Percentiles rank a stretch among this genome's conserved stretches.
Conservation (phyloP, 2,113 vertebrate species). For the Ciconia boyciana region DNA sequence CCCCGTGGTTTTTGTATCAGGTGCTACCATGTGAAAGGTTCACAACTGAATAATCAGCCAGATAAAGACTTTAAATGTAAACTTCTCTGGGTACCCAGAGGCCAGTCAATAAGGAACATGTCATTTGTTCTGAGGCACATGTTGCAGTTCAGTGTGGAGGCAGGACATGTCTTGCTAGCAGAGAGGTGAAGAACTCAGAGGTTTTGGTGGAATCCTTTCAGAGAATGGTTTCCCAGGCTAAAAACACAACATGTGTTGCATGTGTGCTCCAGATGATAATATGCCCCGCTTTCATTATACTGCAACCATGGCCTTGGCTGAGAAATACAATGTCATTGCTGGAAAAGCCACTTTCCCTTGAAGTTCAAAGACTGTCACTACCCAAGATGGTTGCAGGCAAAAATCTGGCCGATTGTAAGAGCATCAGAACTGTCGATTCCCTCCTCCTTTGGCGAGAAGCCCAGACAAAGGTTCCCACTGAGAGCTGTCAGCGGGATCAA, state of each 20-base stretch:
- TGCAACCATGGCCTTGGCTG: slow-evolving; percentile 43
- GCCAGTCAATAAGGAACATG: background rate
- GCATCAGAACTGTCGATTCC: slow-evolving; percentile 55
- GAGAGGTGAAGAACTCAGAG: background rate
- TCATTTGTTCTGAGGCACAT: background rate
- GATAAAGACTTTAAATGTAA: background rate
- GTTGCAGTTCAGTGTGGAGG: background rate
- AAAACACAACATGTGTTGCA: slow-evolving; percentile 37
- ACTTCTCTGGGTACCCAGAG: background rate
- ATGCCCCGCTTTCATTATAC: slow-evolving; percentile 34
- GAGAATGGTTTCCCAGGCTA: slow-evolving; percentile 51
- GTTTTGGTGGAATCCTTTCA: slow-evolving; percentile 51
- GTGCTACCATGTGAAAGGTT: background rate
- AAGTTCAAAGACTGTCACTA: slow-evolving; percentile 62
- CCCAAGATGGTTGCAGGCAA: slow-evolving; percentile 61
- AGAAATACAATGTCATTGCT: slow-evolving; percentile 60
- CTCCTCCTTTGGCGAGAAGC: slow-evolving; percentile 55
- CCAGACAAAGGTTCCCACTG: slow-evolving; percentile 63
- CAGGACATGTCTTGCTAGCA: background rate
- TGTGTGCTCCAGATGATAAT: slow-evolving; percentile 49
- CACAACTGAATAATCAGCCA: background rate
- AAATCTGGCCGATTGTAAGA: slow-evolving; percentile 60
- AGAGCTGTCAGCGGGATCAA: slow-evolving; percentile 64
- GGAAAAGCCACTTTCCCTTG: slow-evolving; percentile 61
- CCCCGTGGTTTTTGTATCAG: background rate